Base-by-base conservation (phyloP, 2,113 vertebrate genomes). In the Planiliza haematocheilus region DNA sequence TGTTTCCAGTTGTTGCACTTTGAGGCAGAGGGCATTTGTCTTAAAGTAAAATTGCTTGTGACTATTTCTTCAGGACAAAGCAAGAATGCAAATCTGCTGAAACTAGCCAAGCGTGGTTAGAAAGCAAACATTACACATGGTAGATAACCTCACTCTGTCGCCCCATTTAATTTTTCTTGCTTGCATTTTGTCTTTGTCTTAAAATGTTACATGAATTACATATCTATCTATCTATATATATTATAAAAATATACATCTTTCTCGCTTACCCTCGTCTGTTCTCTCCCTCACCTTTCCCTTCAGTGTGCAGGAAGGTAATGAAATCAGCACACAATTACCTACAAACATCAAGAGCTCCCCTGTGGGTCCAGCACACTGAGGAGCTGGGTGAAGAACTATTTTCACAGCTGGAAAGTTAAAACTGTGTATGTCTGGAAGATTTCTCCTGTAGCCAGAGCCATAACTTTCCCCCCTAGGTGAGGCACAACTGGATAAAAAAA, bases 381-480 rank as follows among this genome's bases (percentile, higher is more conserved):
- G 24, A 55, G 17, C 39, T 75, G 45, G 34, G 39, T 41, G 6
- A 81, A 69, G 1, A 49, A 43, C 21, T 86, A 77, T 84, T 87
- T 86, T 85, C 61, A 86, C 84, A 88, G 80, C 84, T 87, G 86
- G 79, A 82, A 45, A 76, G 38, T 59, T 59, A 38, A 69, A 79
- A 80, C 52, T 59, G 30, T 17, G 52, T 69, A 30, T 56, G 67
- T 67, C 20, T 78, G 56, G 41, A 71, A 64, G 45, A n/a, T 66
- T 62, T 69, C 41, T 57, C 11, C 38, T 36, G 16, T 41, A 50
- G 62, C 34, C 36, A 59, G n/a, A 68, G 13, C 8, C 42, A 30
- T n/a, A 7, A 58, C 59, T 37, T n/a, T 58, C 7, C 50, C 50
- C 11, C 16, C 41, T 38, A 36, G 13, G 14, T 53, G 11, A 59